A percentile compares a stretch with the other conserved stretches of the same genome.
Conservation (phyloP, 1,140 invertebrate genomes). For the Eumaeus atala region DNA sequence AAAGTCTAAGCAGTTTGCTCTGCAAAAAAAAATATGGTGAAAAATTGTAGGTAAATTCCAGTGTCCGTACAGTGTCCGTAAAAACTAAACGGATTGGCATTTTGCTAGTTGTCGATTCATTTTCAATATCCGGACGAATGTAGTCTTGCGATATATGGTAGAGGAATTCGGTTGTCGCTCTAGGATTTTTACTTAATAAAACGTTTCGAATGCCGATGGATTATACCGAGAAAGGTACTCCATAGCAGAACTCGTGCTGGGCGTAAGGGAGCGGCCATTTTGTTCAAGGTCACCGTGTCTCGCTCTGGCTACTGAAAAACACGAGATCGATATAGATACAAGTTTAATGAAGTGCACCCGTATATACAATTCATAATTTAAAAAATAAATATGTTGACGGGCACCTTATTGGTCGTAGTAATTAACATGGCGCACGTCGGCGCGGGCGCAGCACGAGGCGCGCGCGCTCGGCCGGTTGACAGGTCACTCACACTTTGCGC, state of each 20-base stretch:
- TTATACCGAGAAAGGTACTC: constrained; percentile 58
- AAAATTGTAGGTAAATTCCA: background rate
- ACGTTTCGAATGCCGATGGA: constrained; percentile 39
- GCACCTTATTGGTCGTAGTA: constrained; percentile 64
- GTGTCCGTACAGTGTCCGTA: constrained; percentile 15
- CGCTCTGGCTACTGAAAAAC: constrained; percentile 39
- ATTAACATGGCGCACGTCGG: constrained; percentile 59
- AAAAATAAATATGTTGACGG: constrained; percentile 65
- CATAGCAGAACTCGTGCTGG: constrained; percentile 45
- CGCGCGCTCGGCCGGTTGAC: constrained; percentile 40
- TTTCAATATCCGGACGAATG: constrained; percentile 52
- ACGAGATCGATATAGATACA: constrained; percentile 39
- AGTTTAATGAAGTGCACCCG: constrained; percentile 55
- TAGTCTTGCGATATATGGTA: constrained; percentile 59
- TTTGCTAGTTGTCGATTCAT: constrained; percentile 32
- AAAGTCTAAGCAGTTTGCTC: background rate
- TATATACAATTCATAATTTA: constrained; percentile 52
- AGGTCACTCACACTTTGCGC: constrained; percentile 58
- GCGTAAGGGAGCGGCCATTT: constrained; percentile 53
- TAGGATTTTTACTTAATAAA: constrained; percentile 64
- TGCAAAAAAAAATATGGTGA: background rate
- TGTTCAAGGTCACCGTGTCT: constrained; percentile 46
- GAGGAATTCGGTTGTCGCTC: constrained; percentile 55
- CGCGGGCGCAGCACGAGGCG: constrained; percentile 45
- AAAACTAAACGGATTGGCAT: constrained; percentile 8